Evolutionary conservation across 2,113 vertebrate genomes (phyloP), one percentile per base, ranked within the genome.

Genomic region (Alethe castanea): DNA sequence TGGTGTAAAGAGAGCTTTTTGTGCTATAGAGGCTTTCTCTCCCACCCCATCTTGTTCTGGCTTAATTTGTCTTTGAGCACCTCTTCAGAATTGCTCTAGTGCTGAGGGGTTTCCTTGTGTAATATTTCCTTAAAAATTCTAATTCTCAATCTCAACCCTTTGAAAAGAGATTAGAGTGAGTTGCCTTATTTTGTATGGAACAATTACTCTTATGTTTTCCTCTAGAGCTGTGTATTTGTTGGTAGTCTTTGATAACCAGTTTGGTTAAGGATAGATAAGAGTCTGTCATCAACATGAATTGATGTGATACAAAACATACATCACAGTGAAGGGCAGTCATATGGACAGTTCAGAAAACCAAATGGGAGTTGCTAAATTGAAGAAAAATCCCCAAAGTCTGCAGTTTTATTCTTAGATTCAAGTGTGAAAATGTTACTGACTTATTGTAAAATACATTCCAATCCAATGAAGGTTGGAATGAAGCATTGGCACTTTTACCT

Each of bases 141-240:
- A 81, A 62, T 80, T 66, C 20, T 83, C 72, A 40, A 24, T 57
- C 31, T 90, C 40, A 53, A n/a, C 5, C 11, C 12, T 79, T 74
- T 48, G 47, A 48, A 70, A 78, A 65, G 60, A 65, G 60, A 50
- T 54, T 13, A 59, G 48, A 60, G 26, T 11, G 13, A 61, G 33
- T 52, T 61, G 33, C 8, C 8, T 59, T 50, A 5, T 71, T 82
- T 79, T 67, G 4, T 35, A 64, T 72, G 35, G 40, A 40, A 54
- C 2, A 2, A 22, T 76, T 59, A 24, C 28, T 31, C 7, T 13
- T 38, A 8, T 0, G 0, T 40, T 70, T 81, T 64, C 28, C 31
- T 80, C 62, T 67, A 67, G 53, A 72, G 19, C 28, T 66, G 8
- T 40, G 14, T 83, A 4, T 53, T 42, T 91, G 13, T n/a, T 83